Conservation (phyloP, 2,888 invertebrate genomes). For the Ichneumoninae sp. region DNA sequence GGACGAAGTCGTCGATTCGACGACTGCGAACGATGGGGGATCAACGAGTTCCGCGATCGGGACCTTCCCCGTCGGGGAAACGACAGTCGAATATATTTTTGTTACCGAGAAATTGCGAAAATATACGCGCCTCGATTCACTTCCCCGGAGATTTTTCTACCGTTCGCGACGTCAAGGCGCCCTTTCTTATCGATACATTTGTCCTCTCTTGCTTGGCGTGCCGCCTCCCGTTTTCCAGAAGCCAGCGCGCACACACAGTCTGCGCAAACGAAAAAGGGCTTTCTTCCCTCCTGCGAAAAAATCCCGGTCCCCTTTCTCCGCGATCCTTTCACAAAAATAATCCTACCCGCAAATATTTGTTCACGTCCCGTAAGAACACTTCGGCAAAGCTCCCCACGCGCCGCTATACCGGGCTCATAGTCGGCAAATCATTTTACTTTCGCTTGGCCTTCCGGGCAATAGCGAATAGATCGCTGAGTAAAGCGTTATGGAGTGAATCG, state of each 20-base stretch:
- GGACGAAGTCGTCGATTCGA: background rate
- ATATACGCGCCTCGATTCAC: background rate
- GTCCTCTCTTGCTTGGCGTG: slow-evolving; percentile 11
- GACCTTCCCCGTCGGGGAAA: background rate
- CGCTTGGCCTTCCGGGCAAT: background rate
- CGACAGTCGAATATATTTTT: slow-evolving; percentile 42
- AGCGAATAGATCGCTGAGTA: slow-evolving; percentile 2
- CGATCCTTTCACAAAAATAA: slow-evolving; percentile 53
- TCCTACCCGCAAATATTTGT: slow-evolving; percentile 64
- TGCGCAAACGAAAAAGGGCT: slow-evolving; percentile 26
- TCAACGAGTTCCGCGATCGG: background rate
- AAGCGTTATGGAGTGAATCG: slow-evolving; percentile 33
- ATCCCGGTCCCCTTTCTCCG: background rate
- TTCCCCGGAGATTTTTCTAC: slow-evolving; percentile 32
- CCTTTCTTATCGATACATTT: slow-evolving; percentile 43
- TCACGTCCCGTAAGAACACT: slow-evolving; percentile 51
- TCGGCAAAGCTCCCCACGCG: slow-evolving; percentile 29
- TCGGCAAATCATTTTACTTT: slow-evolving; percentile 55
- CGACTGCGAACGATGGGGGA: background rate
- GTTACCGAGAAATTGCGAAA: slow-evolving; percentile 29
- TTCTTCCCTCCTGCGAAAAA: slow-evolving; percentile 18
- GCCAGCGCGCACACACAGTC: slow-evolving; percentile 9
- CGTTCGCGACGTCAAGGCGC: slow-evolving; percentile 49
- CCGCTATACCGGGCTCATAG: slow-evolving; percentile 29
- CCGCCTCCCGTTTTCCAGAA: slow-evolving; percentile 1